phyloP scores from a whole-genome alignment of 2,888 invertebrate species.

The Anodontia alba region DNA sequence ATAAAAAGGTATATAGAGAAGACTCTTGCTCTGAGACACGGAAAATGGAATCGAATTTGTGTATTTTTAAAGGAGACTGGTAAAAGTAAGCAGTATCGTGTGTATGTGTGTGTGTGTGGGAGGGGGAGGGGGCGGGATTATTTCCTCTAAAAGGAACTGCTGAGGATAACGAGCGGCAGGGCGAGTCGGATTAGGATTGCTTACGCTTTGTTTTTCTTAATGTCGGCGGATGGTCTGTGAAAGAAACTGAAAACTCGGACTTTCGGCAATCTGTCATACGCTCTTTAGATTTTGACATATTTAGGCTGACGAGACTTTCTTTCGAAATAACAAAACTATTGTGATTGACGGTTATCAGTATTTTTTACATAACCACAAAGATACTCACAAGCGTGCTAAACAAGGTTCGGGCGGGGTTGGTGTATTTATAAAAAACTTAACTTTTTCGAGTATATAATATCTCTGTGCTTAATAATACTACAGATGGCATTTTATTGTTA shows the following conservation, averaged over 20 bases:
- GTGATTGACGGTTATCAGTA: conserved; percentile 4
- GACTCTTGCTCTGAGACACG: neutral
- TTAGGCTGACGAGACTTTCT: too few relatives aligned
- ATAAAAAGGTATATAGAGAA: conserved; percentile 9
- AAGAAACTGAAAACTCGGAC: too few relatives aligned
- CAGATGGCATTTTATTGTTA: conserved; percentile 22
- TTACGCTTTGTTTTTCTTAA: too few relatives aligned
- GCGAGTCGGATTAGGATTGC: too few relatives aligned
- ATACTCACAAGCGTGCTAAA: conserved; percentile 9
- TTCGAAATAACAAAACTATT: too few relatives aligned
- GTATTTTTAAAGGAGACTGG: conserved; percentile 27
- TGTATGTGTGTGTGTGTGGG: too few relatives aligned
- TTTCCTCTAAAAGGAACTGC: too few relatives aligned
- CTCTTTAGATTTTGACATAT: too few relatives aligned
- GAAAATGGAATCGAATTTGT: neutral
- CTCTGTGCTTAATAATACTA: conserved; percentile 16
- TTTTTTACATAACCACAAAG: conserved; percentile 25
- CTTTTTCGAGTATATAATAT: neutral
- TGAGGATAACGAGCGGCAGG: too few relatives aligned
- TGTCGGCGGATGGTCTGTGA: too few relatives aligned
- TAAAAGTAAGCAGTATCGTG: conserved; percentile 23
- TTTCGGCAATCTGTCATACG: too few relatives aligned
- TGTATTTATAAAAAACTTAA: conserved; percentile 7
- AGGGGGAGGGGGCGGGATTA: too few relatives aligned
- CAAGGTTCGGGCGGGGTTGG: conserved; percentile 33